These are phyloP conservation scores for Nomada goodeniana DNA, from an alignment of 2,888 invertebrate genomes.

Conservation along the genomic window DNA sequence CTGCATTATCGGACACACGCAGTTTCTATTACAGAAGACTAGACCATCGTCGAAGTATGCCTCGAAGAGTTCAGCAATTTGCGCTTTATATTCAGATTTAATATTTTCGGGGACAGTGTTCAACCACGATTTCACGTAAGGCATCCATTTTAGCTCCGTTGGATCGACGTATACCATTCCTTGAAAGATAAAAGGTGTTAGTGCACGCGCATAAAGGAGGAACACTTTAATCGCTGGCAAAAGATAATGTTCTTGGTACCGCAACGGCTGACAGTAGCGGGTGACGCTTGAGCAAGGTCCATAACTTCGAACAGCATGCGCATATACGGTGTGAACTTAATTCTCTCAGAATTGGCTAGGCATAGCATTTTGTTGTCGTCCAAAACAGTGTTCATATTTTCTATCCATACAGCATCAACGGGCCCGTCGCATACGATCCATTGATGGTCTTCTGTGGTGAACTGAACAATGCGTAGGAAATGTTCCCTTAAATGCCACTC, in stretches of 20 bases:
- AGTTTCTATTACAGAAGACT: constrained; percentile 88
- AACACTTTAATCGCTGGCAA: too few species aligned
- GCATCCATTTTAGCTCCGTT: constrained; percentile 92
- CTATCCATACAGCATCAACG: constrained; percentile 97
- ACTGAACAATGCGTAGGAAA: constrained; percentile 73
- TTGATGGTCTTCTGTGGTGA: constrained; percentile 90
- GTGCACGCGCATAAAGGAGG: neutral
- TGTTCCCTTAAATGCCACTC: neutral
- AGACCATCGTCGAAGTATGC: constrained; percentile 89
- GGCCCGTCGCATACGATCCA: constrained; percentile 97
- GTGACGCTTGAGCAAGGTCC: constrained; percentile 95
- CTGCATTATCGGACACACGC: constrained; percentile 91
- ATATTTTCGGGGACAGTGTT: constrained; percentile 85
- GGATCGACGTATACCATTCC: constrained; percentile 97
- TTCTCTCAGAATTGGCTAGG: constrained; percentile 95
- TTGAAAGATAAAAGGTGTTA: constrained; percentile 52
- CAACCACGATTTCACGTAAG: constrained; percentile 92
- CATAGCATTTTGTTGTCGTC: constrained; percentile 98
- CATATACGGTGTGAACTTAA: constrained; percentile 94
- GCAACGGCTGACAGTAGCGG: constrained; percentile 92
- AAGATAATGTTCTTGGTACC: constrained; percentile 64
- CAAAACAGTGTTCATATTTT: constrained; percentile 96
- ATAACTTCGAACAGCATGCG: constrained; percentile 94
- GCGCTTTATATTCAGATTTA: constrained; percentile 82
- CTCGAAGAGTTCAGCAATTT: constrained; percentile 87